Base-by-base conservation (phyloP, 1,140 invertebrate species). In the Hermetia illucens region DNA sequence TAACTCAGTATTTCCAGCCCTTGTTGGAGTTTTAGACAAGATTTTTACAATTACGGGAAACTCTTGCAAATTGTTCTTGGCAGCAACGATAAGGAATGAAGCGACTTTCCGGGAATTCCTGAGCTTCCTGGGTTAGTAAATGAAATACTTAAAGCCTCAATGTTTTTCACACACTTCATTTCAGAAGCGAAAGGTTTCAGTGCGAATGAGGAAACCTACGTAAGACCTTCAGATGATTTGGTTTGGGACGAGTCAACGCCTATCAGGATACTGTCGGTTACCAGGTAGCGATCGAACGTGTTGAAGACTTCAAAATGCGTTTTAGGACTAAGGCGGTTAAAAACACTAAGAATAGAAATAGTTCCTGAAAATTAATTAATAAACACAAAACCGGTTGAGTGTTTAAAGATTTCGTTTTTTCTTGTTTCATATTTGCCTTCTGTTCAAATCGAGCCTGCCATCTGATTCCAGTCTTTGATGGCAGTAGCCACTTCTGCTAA, bases 31-130 rank as follows among this genome's bases (percentile, higher is more conserved):
- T 0, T 35, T 59, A 13, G 43, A 59, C n/a, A 43, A 29, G 27
- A 34, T 57, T 2, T 55, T 46, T 20, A 29, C 46, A n/a, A 30
- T 38, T 5, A 40, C 33, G 2, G 22, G 36, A 9, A 42, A 45
- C 17, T 25, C 32, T 3, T 36, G 51, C 20, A 44, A 49, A 39
- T 52, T 51, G 48, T 44, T 52, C 2, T 34, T 59, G 25, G 48
- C 56, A 25, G 56, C 52, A 36, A 59, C 56, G 2, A 53, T 59
- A 19, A 43, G 56, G 27, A 59, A 59, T 43, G 39, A 48, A 34
- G 44, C 50, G 16, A 59, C 56, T 2, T 27, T 58, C 35, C 39
- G 48, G 5, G 43, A 42, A 5, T 58, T 59, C 27, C 44, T 56
- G 33, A 31, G 44, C 6, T 42, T 46, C 17, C 19, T 58, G 21